Conservation (phyloP, 2,888 invertebrate genomes). For the Megaustenia siamemsis region DNA sequence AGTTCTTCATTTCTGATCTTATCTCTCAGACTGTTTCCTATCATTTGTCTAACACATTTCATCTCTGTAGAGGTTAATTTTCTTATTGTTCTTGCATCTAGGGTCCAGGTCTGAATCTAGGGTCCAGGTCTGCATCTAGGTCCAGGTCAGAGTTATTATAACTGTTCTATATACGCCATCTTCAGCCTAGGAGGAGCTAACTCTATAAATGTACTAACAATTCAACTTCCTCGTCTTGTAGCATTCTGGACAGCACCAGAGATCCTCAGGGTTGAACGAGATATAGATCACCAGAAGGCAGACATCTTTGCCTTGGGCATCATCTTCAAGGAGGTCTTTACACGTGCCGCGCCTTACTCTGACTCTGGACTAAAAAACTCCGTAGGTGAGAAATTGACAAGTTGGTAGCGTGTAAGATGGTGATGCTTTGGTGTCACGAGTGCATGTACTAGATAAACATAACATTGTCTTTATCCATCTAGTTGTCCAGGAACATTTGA, state of each 20-base stretch:
- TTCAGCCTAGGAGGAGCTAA: too few species aligned
- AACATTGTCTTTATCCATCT: too few species aligned
- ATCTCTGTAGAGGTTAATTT: too few species aligned
- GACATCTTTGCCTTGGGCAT: conserved; percentile 73
- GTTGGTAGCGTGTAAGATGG: background rate
- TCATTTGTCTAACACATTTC: too few species aligned
- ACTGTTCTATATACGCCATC: too few species aligned
- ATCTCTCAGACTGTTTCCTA: too few species aligned
- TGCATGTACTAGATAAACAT: background rate
- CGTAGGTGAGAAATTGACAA: conserved; percentile 48
- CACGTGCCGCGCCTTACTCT: conserved; percentile 69
- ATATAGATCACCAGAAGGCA: conserved; percentile 68
- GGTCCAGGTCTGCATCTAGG: too few species aligned
- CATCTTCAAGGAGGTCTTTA: conserved; percentile 74
- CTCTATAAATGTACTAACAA: too few species aligned
- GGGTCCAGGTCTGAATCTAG: too few species aligned
- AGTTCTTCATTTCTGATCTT: too few species aligned
- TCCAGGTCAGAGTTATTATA: background rate
- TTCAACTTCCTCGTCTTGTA: background rate
- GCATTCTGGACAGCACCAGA: conserved; percentile 75
- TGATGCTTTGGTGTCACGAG: background rate
- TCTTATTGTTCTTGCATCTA: too few species aligned
- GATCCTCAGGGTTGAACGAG: conserved; percentile 63
- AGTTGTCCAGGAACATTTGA: too few species aligned
- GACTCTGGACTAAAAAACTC: conserved; percentile 63